Evolutionary conservation across 1,140 invertebrate species (phyloP).

Genomic region (Drosophila ohnishii): DNA sequence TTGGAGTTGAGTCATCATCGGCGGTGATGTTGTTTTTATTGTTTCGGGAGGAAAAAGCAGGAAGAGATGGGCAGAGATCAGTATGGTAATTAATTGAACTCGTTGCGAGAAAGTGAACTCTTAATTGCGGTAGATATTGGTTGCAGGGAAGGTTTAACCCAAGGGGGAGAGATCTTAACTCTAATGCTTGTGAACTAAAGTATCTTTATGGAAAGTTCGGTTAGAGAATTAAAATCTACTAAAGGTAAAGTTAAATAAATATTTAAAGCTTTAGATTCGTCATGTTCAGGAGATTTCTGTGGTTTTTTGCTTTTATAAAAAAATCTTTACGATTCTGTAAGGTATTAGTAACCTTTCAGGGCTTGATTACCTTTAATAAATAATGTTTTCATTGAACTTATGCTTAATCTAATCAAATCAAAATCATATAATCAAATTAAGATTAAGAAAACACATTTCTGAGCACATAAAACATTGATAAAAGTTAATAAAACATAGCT

Average conservation of each 20-base stretch:
- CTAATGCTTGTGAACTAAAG: neutral
- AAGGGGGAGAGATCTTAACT: neutral
- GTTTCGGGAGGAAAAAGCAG: conserved; percentile 27
- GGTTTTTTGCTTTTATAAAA: neutral
- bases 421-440: neutral
- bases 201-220: neutral
- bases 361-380: neutral
- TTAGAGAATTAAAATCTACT: neutral
- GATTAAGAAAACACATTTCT: neutral
- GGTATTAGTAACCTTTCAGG: neutral
- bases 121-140: conserved; percentile 18
- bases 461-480: neutral
- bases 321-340: neutral
- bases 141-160: neutral
- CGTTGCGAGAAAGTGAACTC: conserved; percentile 26
- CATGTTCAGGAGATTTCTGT: neutral
- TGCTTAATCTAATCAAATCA: conserved; percentile 1
- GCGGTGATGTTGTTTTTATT: conserved; percentile 13
- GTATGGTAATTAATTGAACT: conserved; percentile 45
- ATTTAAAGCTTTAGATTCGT: neutral
- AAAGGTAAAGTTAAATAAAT: neutral
- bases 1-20: conserved; percentile 39
- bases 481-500: neutral
- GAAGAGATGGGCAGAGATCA: conserved; percentile 40
- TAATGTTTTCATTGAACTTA: neutral